Conservation (phyloP, 2,888 invertebrate species). For the Isoperla grammatica region DNA sequence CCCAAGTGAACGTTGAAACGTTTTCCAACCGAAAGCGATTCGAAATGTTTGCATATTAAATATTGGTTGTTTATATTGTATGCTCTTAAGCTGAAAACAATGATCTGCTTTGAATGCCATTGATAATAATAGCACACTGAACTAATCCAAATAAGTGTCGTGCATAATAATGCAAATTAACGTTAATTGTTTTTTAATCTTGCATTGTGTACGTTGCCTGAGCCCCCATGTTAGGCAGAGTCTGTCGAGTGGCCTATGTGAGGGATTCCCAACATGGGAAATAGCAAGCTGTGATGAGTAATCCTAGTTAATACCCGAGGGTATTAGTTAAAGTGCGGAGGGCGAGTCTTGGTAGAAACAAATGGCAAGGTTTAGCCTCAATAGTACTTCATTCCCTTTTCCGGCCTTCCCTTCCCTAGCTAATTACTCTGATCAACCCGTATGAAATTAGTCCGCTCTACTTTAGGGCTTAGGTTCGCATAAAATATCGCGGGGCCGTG, state of each 20-base stretch:
- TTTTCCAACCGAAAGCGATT: too few relatives aligned
- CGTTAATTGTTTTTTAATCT: conserved; percentile 18
- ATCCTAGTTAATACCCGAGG: conserved; percentile 13
- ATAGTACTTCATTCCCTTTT: conserved; percentile 15
- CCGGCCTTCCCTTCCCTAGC: not conserved
- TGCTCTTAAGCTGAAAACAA: too few relatives aligned
- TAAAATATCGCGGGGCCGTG: conserved; percentile 7
- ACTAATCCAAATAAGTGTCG: too few relatives aligned
- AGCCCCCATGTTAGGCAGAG: conserved; percentile 1
- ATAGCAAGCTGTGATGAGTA: conserved; percentile 15
- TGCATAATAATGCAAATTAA: conserved; percentile 7
- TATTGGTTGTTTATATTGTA: too few relatives aligned
- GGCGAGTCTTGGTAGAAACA: conserved; percentile 1
- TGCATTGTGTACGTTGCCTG: not conserved
- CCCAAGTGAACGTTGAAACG: too few relatives aligned
- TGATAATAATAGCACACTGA: too few relatives aligned
- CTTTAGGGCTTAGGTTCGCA: conserved; percentile 9
- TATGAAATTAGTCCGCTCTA: conserved; percentile 14
- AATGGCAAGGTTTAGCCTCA: conserved; percentile 14
- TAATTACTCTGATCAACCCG: conserved; percentile 18
- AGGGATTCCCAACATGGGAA: conserved; percentile 14
- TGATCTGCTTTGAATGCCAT: too few relatives aligned
- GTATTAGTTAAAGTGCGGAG: conserved; percentile 16
- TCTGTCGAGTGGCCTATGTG: conserved; percentile 8
- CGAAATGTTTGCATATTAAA: too few relatives aligned